Conservation (phyloP, 2,113 vertebrate genomes). For the Actenoides lindsayi region DNA sequence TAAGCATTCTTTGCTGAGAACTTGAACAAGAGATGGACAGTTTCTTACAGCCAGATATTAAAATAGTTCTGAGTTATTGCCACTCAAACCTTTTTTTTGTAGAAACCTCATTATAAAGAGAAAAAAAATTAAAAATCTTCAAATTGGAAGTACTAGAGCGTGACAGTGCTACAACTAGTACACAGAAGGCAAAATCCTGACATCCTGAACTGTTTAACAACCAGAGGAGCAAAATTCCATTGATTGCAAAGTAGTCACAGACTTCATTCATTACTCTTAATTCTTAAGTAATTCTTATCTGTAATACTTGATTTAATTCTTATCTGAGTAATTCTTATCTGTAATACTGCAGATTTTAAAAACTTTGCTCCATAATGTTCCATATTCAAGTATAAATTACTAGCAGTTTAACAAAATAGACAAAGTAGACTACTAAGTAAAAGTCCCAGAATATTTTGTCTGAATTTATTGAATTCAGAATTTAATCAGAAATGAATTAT, state of each 20-base stretch:
- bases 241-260: background rate
- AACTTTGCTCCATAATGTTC: background rate
- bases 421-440: background rate
- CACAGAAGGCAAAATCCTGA: background rate
- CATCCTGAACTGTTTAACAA: background rate
- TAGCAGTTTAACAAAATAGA: background rate
- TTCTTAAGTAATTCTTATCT: background rate
- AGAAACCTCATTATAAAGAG: background rate
- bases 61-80: background rate
- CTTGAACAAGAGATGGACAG: background rate
- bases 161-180: background rate
- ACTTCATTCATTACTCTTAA: background rate
- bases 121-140: background rate
- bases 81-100: background rate
- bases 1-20: background rate
- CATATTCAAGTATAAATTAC: background rate
- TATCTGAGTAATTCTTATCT: background rate
- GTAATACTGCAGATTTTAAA: background rate
- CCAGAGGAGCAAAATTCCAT: background rate
- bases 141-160: background rate
- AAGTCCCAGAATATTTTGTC: background rate
- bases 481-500: background rate
- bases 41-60: background rate
- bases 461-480: background rate
- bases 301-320: background rate